These are phyloP conservation scores for Campylorhamphus procurvoides DNA, from an alignment of 2,113 vertebrate species.

Conservation along the genomic window DNA sequence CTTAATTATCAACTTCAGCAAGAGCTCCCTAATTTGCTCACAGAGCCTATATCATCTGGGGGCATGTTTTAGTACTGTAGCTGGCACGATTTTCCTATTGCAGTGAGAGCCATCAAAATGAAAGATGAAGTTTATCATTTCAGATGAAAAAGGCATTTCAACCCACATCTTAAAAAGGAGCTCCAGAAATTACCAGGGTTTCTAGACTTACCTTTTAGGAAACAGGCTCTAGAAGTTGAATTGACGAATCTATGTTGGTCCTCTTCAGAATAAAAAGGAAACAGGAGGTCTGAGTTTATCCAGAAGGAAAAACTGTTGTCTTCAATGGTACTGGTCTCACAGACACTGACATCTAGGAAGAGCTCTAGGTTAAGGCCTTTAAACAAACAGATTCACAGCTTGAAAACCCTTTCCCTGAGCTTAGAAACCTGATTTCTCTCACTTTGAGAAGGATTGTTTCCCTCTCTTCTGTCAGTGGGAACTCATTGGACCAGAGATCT, in stretches of 20 bases:
- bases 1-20: conserved; percentile 61
- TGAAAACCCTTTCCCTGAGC: neutral
- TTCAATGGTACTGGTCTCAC: neutral
- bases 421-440: neutral
- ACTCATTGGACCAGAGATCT: neutral
- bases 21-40: conserved; percentile 57
- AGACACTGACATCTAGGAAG: neutral
- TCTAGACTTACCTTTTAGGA: neutral
- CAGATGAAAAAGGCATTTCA: neutral
- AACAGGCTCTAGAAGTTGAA: neutral
- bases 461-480: neutral
- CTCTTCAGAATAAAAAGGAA: neutral
- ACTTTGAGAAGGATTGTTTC: neutral
- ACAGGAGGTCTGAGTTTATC: neutral
- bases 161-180: neutral
- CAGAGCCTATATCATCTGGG: conserved; percentile 42
- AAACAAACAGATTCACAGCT: neutral
- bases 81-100: neutral
- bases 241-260: neutral
- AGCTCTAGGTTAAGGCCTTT: neutral
- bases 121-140: neutral
- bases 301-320: neutral
- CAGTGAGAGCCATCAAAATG: neutral
- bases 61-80: conserved; percentile 46
- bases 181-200: neutral